A percentile compares a stretch with the other conserved stretches of the same genome.
Evolutionary conservation across 2,113 vertebrate species (phyloP).

Genomic region (Gadus macrocephalus): DNA sequence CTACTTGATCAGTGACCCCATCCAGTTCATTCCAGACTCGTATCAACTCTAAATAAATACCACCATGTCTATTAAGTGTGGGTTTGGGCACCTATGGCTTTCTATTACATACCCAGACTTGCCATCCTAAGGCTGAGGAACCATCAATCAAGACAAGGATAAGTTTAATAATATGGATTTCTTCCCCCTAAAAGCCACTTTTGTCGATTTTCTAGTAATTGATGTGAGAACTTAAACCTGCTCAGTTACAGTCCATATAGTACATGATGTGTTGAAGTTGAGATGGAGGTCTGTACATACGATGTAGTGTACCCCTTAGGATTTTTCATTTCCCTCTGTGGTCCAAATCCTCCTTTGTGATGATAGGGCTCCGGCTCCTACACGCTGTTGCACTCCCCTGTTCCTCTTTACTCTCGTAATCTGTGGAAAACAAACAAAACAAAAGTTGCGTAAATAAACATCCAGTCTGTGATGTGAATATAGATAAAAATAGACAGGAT

Average conservation of each 20-base stretch:
- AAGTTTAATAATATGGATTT: too few species aligned
- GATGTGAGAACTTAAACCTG: slow-evolving; percentile 17
- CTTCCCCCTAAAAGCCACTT: background rate
- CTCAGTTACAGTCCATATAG: slow-evolving; percentile 11
- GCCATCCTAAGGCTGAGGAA: too few species aligned
- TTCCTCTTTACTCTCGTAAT: slow-evolving; percentile 80
- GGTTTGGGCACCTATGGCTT: too few species aligned
- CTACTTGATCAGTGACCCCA: too few species aligned
- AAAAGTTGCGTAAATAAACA: background rate
- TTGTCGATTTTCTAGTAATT: slow-evolving; percentile 11
- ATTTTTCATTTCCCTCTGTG: slow-evolving; percentile 74
- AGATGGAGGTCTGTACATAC: background rate
- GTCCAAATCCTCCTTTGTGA: slow-evolving; percentile 82
- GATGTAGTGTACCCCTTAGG: background rate
- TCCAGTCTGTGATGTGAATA: too few species aligned
- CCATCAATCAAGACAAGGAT: too few species aligned
- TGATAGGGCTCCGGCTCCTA: slow-evolving; percentile 75
- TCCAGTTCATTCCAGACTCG: too few species aligned
- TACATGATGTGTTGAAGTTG: background rate
- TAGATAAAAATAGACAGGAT: too few species aligned
- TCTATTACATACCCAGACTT: too few species aligned
- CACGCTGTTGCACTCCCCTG: slow-evolving; percentile 63
- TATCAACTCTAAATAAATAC: too few species aligned
- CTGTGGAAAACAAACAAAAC: slow-evolving; percentile 57
- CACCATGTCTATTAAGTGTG: too few species aligned